A percentile compares a stretch with the other conserved stretches of the same genome.
Evolutionary conservation across 2,888 invertebrate genomes (phyloP).

Genomic region (Linnaemya vulpina): DNA sequence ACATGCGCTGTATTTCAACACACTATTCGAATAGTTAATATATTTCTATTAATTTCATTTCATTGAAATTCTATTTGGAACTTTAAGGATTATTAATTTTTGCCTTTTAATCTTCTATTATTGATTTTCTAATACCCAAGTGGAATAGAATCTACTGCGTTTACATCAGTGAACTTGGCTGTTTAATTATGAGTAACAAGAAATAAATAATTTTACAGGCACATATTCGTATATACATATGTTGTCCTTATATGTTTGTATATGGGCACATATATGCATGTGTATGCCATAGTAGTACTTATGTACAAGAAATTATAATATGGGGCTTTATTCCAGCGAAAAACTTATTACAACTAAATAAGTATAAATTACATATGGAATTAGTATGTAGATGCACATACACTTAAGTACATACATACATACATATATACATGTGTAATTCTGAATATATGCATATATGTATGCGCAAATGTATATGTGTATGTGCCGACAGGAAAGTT

Average conservation of each 20-base stretch:
- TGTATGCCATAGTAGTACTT: too few species aligned
- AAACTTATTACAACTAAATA: too few species aligned
- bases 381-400: too few species aligned
- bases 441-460: not conserved
- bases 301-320: too few species aligned
- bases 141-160: not conserved
- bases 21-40: conserved; percentile 1
- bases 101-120: conserved; percentile 4
- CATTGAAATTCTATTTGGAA: conserved; percentile 2
- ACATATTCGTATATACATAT: too few species aligned
- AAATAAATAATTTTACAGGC: not conserved
- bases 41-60: conserved; percentile 13
- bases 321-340: too few species aligned
- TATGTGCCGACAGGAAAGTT: too few species aligned
- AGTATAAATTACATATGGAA: too few species aligned
- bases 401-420: too few species aligned
- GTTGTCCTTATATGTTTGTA: too few species aligned
- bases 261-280: too few species aligned
- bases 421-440: too few species aligned
- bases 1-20: conserved; percentile 51
- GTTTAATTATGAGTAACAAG: not conserved
- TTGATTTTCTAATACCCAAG: conserved; percentile 37
- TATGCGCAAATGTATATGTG: not conserved
- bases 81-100: conserved; percentile 67
- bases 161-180: conserved; percentile 40